phyloP scores from a whole-genome alignment of 2,797 vertebrate genomes.

The Paratrypauchen microcephalus region DNA sequence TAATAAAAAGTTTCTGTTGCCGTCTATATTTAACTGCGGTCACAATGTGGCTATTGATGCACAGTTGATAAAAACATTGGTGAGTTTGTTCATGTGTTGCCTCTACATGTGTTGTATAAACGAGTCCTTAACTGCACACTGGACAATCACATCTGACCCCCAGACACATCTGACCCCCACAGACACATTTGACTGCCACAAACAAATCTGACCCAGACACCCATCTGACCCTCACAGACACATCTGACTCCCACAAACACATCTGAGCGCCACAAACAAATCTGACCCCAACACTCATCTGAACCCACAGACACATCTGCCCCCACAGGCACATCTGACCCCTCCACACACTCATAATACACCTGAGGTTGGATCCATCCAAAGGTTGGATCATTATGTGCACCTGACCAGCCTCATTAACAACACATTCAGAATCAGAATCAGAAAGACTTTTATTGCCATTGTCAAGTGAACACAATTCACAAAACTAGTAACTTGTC shows the following conservation, averaged over 20 bases:
- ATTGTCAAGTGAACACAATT: too few species aligned
- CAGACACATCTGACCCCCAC: constrained; percentile 46
- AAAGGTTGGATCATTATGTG: constrained; percentile 42
- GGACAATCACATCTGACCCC: constrained; percentile 52
- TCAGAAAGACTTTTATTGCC: too few species aligned
- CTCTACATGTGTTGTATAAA: constrained; percentile 23
- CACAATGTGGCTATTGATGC: background rate
- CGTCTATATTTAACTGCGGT: background rate
- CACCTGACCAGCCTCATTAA: constrained; percentile 38
- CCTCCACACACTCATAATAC: constrained; percentile 35
- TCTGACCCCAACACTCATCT: constrained; percentile 36
- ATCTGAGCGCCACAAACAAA: constrained; percentile 15
- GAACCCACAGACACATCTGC: too few species aligned
- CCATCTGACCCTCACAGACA: too few species aligned
- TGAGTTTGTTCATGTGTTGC: background rate
- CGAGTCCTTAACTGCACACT: constrained; percentile 57
- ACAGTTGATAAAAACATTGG: background rate
- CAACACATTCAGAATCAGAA: too few species aligned
- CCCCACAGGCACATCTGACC: constrained; percentile 60
- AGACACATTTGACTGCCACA: constrained; percentile 5
- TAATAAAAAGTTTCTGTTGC: too few species aligned
- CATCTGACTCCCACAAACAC: too few species aligned
- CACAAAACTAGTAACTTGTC: too few species aligned
- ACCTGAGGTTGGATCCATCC: constrained; percentile 64
- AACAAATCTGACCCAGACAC: constrained; percentile 58